These are phyloP conservation scores for Ditylenchus weischeri DNA, from an alignment of 2,888 invertebrate genomes.

Conservation along the genomic window DNA sequence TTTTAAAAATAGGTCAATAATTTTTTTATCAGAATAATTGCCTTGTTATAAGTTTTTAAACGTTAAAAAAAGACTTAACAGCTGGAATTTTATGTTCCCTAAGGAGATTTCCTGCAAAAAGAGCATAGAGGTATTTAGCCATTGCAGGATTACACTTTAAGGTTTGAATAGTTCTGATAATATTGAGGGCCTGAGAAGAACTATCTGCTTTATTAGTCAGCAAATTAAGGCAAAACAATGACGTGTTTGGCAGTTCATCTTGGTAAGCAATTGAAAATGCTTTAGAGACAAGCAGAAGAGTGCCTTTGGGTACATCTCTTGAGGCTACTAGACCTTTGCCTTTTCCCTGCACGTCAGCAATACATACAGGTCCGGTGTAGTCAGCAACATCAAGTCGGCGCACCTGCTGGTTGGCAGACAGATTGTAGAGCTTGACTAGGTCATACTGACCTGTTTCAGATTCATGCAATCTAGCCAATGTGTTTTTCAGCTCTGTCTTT, in stretches of 20 bases:
- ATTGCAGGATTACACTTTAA: conserved; percentile 1
- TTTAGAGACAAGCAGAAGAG: conserved; percentile 9
- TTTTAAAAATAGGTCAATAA: too few relatives aligned
- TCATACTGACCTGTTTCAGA: too few relatives aligned
- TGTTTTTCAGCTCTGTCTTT: background rate
- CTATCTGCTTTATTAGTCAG: conserved; percentile 9
- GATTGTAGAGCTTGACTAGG: background rate
- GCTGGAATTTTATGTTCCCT: too few relatives aligned
- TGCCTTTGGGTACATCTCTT: conserved; percentile 8
- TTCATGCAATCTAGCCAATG: conserved; percentile 6
- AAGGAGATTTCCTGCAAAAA: background rate
- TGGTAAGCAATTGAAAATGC: conserved; percentile 7
- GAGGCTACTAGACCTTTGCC: conserved; percentile 10
- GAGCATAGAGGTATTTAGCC: background rate
- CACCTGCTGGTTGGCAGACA: background rate
- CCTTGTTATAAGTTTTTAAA: too few relatives aligned
- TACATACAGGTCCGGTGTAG: conserved; percentile 6
- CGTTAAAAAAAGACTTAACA: too few relatives aligned
- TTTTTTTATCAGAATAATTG: too few relatives aligned
- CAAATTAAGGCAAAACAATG: background rate
- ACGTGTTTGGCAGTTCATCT: background rate
- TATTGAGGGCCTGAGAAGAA: too few relatives aligned
- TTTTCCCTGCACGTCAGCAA: conserved; percentile 14
- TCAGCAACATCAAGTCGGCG: conserved; percentile 8
- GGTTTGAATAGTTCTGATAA: conserved; percentile 11